These are phyloP conservation scores for Megaceryle torquata DNA, from an alignment of 2,113 vertebrate species.

Conservation along the genomic window DNA sequence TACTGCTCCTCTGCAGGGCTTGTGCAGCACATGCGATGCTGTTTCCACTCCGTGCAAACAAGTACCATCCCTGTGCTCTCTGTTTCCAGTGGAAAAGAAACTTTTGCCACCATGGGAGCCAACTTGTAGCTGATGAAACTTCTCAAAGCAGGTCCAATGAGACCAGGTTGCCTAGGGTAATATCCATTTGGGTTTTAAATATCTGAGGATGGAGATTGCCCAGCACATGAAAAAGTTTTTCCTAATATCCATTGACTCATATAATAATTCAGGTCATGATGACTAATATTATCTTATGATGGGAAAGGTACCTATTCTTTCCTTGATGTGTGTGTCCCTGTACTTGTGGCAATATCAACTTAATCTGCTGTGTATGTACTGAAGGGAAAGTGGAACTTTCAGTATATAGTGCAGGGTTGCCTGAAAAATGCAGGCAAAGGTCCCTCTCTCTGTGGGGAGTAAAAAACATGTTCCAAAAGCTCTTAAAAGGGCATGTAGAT, in stretches of 20 bases:
- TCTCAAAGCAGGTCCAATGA: background rate
- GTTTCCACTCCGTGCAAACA: accelerated
- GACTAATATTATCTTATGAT: background rate
- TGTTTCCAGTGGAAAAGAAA: background rate
- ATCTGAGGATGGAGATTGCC: background rate
- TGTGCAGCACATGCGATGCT: accelerated
- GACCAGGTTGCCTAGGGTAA: background rate
- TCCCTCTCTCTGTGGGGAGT: background rate
- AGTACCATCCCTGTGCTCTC: background rate
- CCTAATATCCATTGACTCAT: background rate
- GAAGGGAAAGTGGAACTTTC: background rate
- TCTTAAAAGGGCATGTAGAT: background rate
- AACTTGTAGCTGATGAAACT: background rate
- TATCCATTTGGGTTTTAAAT: background rate
- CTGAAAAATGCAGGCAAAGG: background rate
- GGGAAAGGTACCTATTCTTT: background rate
- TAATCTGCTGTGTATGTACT: background rate
- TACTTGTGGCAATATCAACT: accelerated
- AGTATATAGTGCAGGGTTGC: background rate
- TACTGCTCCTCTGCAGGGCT: background rate
- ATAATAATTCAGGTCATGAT: background rate
- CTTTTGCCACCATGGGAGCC: background rate
- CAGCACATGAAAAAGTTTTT: background rate
- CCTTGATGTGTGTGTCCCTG: background rate
- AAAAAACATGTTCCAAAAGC: background rate